Evolutionary conservation across 2,113 vertebrate genomes (phyloP), one percentile per base, ranked within the genome.

Genomic region (Oreochromis aureus): DNA sequence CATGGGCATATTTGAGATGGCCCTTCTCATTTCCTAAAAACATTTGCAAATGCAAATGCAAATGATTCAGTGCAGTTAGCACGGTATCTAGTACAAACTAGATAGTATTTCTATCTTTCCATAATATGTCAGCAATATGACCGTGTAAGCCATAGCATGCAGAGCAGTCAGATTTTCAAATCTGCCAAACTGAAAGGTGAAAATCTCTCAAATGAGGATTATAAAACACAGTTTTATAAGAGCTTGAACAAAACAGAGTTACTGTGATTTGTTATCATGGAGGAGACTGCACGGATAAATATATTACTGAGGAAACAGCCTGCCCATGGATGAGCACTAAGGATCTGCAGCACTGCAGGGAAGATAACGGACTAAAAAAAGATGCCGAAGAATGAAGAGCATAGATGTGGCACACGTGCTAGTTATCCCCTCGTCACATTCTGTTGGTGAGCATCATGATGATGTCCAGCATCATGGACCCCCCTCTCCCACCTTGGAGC

Each of bases 361-460:
- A 30, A 7, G 44, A 76, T 27, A 19, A 51, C 2, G 3, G 24
- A 30, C 48, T 48, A 76, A 48, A 76, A 27, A 30, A 19, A 3
- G 71, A 76, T 30, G 69, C 22, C 48, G 15, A 76, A 46, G 41
- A 76, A 18, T 32, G 24, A 48, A 32, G 30, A 51, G 71, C 44
- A 19, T 4, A 19, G 71, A 76, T 76, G 44, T 76, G 44, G 24
- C 16, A 76, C 39, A 73, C 13, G 4, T 46, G 69, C 69, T 30
- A 46, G 4, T 30, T 51, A 48, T 51, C 1, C 44, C 0, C 4
- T 32, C 10, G 3, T 30, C 41, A 11, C 24, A 48, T 76, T 48
- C 44, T 76, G 2, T 76, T 48, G 24, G 24, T 30, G 44, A 48
- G 44, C 41, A 1, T 73, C 39, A 46, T 1, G 39, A 46, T 1